Evolutionary conservation across 2,797 vertebrate genomes (phyloP).

Genomic region (Tympanoctomys barrerae): DNA sequence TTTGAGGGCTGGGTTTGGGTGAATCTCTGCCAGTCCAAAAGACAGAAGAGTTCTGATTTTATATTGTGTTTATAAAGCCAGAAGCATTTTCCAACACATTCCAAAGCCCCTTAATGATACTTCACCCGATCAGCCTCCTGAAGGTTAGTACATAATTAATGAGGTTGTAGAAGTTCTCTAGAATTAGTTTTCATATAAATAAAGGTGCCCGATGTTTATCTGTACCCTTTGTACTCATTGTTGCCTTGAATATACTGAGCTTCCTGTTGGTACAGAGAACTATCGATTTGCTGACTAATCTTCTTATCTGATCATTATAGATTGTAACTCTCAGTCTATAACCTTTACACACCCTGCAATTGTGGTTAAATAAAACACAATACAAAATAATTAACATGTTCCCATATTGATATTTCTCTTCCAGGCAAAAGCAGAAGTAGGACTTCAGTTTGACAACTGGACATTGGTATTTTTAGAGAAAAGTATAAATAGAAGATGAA

Average conservation of each 20-base stretch:
- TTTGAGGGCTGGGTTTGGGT: conserved; percentile 27
- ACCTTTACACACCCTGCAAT: conserved; percentile 86
- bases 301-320: conserved; percentile 90
- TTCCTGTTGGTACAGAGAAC: conserved; percentile 85
- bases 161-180: conserved; percentile 81
- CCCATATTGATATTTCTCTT: conserved; percentile 79
- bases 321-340: conserved; percentile 87
- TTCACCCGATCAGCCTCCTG: conserved; percentile 72
- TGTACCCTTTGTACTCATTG: conserved; percentile 85
- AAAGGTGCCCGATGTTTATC: conserved; percentile 87
- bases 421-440: conserved; percentile 74
- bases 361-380: conserved; percentile 87
- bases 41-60: conserved; percentile 28
- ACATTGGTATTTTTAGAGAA: conserved; percentile 85
- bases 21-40: conserved; percentile 55
- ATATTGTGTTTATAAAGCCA: conserved; percentile 36
- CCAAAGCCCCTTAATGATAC: conserved; percentile 70
- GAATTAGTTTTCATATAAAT: conserved; percentile 88
- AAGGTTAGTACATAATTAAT: conserved; percentile 86
- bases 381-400: conserved; percentile 86
- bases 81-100: conserved; percentile 73
- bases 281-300: conserved; percentile 89
- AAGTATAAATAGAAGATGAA: conserved; percentile 88
- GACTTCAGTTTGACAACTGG: conserved; percentile 79
- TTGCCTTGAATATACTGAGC: conserved; percentile 84